Percentiles rank a stretch among this genome's conserved stretches.
phyloP scores from a whole-genome alignment of 2,113 vertebrate genomes.

The Casuarius casuarius region DNA sequence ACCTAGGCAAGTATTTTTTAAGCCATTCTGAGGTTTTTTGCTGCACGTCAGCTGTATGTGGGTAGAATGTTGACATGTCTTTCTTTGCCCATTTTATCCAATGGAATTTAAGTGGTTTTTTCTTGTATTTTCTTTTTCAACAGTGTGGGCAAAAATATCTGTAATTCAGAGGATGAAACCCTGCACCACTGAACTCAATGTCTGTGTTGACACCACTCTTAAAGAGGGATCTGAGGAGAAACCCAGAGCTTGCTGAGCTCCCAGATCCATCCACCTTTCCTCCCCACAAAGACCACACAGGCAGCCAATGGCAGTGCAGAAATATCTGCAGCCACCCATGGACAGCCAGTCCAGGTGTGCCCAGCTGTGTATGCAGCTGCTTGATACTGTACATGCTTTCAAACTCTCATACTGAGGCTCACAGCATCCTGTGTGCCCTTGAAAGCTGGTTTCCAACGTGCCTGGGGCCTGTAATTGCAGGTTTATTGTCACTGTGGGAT shows the following conservation, averaged over 20 bases:
- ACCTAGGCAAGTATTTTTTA: conserved; percentile 54
- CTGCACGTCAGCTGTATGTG: conserved; percentile 8
- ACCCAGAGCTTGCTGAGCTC: neutral
- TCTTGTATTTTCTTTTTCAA: conserved; percentile 45
- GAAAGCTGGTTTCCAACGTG: neutral
- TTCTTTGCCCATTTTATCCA: conserved; percentile 8
- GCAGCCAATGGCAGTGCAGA: neutral
- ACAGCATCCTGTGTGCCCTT: neutral
- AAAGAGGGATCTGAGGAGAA: neutral
- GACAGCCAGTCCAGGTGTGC: neutral
- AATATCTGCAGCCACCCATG: neutral
- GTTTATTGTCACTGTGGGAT: neutral
- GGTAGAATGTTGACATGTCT: neutral
- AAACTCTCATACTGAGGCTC: neutral
- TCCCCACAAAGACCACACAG: neutral
- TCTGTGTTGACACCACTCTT: neutral
- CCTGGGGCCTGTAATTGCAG: neutral
- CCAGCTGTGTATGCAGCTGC: rapidly evolving
- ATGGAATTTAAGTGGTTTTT: neutral
- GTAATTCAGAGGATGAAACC: neutral
- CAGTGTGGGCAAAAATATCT: neutral
- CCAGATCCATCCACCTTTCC: neutral
- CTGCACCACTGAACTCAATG: neutral
- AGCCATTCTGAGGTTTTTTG: conserved; percentile 44
- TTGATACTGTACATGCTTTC: neutral